Evolutionary conservation across 2,888 invertebrate species (phyloP), one percentile per base, ranked within the genome.

Genomic region (Dicranocentrus wangi): DNA sequence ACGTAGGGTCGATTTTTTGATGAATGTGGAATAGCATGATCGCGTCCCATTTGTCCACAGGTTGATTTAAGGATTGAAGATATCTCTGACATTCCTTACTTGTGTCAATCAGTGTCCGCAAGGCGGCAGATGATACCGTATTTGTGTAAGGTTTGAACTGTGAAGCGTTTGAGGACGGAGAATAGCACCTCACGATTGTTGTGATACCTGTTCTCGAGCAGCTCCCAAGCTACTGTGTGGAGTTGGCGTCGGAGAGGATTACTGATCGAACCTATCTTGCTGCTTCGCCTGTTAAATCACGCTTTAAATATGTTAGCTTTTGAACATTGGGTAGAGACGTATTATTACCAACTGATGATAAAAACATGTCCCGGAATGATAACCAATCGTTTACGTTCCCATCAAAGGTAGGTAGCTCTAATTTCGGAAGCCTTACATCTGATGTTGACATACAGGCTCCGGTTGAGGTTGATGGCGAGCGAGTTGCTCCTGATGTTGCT

Each of bases 281-380:
- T 13, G 83, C 68, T 65, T 83, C 83, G 1, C 55, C 66, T 21
- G 10, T 28, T 1, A 83, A 27, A 2, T 42, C 25, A 13, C 60
- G 21, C 53, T 83, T 83, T 27, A 83, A 42, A 23, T 83, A 75
- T 13, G 72, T 43, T 0, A 83, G 19, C 23, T 83, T 83, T 43
- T 78, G 68, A 0, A 69, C 39, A 25, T 61, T 65, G 0, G 55
- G 17, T 0, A 78, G 27, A 1, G n/a, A 15, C 0, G 13, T 1
- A 19, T 70, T 77, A 0, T 42, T 47, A 53, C 72, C 47, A 0
- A 81, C 53, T 0, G 72, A 17, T 1, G 81, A 27, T 1, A 10
- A 7, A 32, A 72, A 83, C 25, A 80, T 42, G 60, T 83, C 78
- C 15, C 32, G 39, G 53, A 81, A 83, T 0, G 68, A 58, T 0